A percentile compares a stretch with the other conserved stretches of the same genome.
phyloP scores from a whole-genome alignment of 1,140 invertebrate genomes.

The Trinorchestia longiramus region DNA sequence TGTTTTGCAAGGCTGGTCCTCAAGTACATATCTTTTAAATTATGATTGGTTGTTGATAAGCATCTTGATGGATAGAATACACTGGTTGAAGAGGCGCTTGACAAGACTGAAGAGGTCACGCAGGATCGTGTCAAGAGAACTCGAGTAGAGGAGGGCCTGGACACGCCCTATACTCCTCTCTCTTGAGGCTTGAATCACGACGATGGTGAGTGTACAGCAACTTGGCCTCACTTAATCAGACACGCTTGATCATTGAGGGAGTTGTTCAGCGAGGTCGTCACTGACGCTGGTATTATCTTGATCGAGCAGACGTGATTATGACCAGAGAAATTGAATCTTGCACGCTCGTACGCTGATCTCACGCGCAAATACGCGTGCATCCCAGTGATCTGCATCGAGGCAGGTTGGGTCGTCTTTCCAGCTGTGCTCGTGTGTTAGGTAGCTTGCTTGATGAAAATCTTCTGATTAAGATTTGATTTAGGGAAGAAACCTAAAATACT shows the following conservation, averaged over 20 bases:
- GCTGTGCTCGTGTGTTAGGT: neutral
- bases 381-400: neutral
- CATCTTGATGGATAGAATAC: neutral
- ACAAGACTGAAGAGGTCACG: constrained; percentile 29
- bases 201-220: neutral
- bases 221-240: neutral
- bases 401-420: neutral
- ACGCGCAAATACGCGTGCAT: neutral
- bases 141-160: neutral
- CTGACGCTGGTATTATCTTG: constrained; percentile 38
- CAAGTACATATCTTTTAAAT: neutral
- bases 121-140: neutral
- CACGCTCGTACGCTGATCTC: constrained; percentile 11
- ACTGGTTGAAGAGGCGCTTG: constrained; percentile 18
- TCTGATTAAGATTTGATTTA: neutral
- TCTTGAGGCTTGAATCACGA: neutral
- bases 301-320: constrained; percentile 24
- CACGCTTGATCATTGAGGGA: constrained; percentile 33
- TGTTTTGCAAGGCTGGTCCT: neutral
- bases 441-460: neutral
- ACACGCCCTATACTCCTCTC: neutral
- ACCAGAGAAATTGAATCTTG: constrained; percentile 17
- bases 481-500: neutral
- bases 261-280: constrained; percentile 41
- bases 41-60: neutral